A percentile compares a stretch with the other conserved stretches of the same genome.
Evolutionary conservation across 2,797 vertebrate genomes (phyloP).

Genomic region (Scleropages formosus): DNA sequence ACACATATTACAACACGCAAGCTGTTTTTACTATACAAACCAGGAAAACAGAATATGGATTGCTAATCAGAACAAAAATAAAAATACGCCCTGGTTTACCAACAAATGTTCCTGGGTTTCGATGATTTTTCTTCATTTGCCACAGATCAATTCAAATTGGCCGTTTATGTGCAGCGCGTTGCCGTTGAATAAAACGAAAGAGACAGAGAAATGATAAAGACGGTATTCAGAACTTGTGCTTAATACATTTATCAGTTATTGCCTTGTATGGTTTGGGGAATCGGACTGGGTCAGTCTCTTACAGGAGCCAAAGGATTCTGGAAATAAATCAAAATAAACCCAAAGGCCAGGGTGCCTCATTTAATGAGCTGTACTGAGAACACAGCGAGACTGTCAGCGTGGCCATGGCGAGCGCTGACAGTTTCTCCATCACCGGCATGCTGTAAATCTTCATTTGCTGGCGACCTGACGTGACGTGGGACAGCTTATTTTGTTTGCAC

Average conservation of each 20-base stretch:
- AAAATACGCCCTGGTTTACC: background rate
- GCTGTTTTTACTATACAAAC: constrained; percentile 5
- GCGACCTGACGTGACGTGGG: background rate
- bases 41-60: background rate
- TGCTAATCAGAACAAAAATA: constrained; percentile 24
- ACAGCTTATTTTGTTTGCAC: background rate
- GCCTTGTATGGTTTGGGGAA: constrained; percentile 16
- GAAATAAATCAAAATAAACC: constrained; percentile 29
- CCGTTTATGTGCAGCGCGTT: background rate
- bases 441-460: background rate
- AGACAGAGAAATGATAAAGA: background rate
- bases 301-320: constrained; percentile 20
- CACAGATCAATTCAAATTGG: constrained; percentile 21
- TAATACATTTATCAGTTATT: background rate
- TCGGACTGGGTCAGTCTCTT: background rate
- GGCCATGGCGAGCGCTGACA: background rate
- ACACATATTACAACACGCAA: background rate
- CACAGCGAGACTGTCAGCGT: background rate
- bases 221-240: background rate
- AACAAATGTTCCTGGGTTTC: constrained; percentile 7
- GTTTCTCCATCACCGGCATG: background rate
- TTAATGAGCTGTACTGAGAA: background rate
- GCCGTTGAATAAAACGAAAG: background rate
- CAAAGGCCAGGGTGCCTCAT: background rate
- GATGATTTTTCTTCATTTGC: background rate